A percentile compares a stretch with the other conserved stretches of the same genome.
phyloP scores from a whole-genome alignment of 1,140 invertebrate species.

The Drosophila grimshawi region DNA sequence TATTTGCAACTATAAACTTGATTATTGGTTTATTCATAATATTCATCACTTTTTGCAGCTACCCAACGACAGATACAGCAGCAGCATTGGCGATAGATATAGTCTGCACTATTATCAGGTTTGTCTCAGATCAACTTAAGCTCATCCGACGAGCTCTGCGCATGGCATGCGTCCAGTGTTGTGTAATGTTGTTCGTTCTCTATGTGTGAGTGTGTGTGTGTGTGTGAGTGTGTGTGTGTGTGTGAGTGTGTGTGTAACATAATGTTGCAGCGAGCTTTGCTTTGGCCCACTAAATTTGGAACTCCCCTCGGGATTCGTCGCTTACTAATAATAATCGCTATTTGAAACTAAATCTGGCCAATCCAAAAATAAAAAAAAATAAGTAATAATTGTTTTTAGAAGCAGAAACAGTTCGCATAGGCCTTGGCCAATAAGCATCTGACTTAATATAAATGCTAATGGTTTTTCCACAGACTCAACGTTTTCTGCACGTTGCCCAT shows the following conservation, averaged over 20 bases:
- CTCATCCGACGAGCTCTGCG: background rate
- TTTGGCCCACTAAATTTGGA: background rate
- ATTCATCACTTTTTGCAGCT: constrained; percentile 63
- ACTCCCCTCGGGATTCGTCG: background rate
- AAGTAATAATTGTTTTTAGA: background rate
- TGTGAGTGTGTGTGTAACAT: background rate
- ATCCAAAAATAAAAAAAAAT: background rate
- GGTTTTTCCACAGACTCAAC: constrained; percentile 3
- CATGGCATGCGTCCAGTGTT: constrained; percentile 18
- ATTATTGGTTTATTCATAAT: constrained; percentile 1
- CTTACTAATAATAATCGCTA: constrained; percentile 1
- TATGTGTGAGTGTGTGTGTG: background rate
- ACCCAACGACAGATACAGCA: constrained; percentile 75
- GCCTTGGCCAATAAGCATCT: constrained; percentile 7
- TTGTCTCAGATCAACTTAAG: constrained; percentile 42
- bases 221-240: background rate
- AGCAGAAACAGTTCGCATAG: background rate
- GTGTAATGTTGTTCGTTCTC: constrained; percentile 7
- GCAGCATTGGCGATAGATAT: constrained; percentile 81
- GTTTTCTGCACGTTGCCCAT: constrained; percentile 2
- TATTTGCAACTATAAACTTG: background rate
- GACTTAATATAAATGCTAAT: background rate
- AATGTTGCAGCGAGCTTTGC: background rate
- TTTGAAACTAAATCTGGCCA: background rate
- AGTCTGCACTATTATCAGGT: constrained; percentile 81